Conservation (phyloP, 2,797 vertebrate genomes). For the Morus bassanus region DNA sequence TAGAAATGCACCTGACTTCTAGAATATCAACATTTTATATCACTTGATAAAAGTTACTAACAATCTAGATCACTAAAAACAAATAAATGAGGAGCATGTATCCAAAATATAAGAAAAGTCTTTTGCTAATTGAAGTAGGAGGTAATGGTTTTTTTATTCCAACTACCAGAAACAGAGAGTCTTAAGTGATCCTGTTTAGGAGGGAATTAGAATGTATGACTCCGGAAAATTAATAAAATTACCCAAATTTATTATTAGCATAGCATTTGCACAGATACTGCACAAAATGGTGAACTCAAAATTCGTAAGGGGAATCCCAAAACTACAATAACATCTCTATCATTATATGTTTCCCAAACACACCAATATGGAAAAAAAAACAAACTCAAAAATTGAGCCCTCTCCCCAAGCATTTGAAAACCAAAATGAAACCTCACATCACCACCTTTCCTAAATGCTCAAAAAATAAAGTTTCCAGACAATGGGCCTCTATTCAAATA, state of each 20-base stretch:
- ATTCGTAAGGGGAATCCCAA: neutral
- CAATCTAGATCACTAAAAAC: neutral
- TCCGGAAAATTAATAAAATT: neutral
- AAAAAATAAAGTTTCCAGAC: neutral
- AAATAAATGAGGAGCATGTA: neutral
- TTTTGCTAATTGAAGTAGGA: neutral
- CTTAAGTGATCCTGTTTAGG: neutral
- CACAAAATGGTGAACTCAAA: neutral
- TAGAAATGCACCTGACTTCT: neutral
- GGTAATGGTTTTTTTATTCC: neutral
- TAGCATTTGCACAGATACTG: neutral
- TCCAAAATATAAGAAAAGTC: neutral
- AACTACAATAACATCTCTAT: neutral
- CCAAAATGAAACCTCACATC: neutral
- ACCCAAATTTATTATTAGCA: neutral
- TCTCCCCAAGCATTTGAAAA: neutral
- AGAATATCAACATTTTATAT: neutral
- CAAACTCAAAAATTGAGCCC: neutral
- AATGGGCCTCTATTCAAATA: neutral
- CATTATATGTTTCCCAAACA: neutral
- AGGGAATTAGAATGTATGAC: neutral
- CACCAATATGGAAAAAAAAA: neutral
- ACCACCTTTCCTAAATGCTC: neutral
- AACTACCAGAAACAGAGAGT: neutral
- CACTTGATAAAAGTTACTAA: neutral